Evolutionary conservation across 2,113 vertebrate species (phyloP), one percentile per base, ranked within the genome.

Genomic region (Turdus rufiventris): DNA sequence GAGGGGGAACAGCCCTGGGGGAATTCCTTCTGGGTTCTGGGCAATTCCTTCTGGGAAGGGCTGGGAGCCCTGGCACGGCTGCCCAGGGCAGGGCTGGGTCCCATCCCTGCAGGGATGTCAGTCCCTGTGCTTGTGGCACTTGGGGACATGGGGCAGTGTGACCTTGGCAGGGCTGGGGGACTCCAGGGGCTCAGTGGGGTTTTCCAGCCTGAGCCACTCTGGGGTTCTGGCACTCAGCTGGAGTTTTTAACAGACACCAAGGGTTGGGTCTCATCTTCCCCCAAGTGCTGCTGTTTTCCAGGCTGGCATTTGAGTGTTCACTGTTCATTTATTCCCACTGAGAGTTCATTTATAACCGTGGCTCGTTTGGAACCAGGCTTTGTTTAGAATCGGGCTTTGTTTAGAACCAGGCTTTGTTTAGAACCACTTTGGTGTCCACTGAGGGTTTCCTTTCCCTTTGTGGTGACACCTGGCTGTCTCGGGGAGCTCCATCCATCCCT

Each of bases 201-300:
- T 16, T 43, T 34, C 19, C 56, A 51, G 16, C 56, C 45, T 5
- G 12, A n/a, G 1, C 45, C 25, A 2, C 3, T 16, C 25, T 14
- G 48, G 40, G 38, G 7, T 65, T 23, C 25, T 29, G 65, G 48
- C 31, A 8, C 36, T 23, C 17, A 9, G 8, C 24, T 29, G 23
- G 34, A 33, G 9, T 10, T 25, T 2, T 14, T 12, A 28, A 21
- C 28, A 23, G 25, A 4, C 14, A 10, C 26, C 8, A 18, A 5
- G n/a, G 42, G 6, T 33, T 29, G n/a, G 42, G 6, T 33, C 33
- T 16, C 14, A 0, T 0, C 14, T 60, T 9, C 28, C 17, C 5
- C 48, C 48, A 13, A 1, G 23, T 6, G 10, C 8, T 21, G 40
- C 6, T 8, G 3, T 29, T 56, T 24, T 9, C 83, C 25, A 10